Evolutionary conservation across 2,113 vertebrate genomes (phyloP), one percentile per base, ranked within the genome.

Genomic region (Columba livia): DNA sequence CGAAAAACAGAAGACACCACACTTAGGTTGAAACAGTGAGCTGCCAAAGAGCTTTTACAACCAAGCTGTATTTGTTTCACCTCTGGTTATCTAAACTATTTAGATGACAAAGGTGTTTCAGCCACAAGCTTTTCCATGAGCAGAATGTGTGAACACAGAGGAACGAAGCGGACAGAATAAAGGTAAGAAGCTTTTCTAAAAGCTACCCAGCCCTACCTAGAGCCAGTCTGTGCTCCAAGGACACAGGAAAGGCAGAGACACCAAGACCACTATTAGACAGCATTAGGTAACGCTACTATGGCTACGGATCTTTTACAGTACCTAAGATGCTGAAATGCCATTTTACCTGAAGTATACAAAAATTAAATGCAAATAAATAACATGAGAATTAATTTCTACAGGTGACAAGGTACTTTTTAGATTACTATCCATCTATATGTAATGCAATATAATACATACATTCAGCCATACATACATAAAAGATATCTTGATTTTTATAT

Each of bases 291-390:
- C 1, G 6, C 58, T 79, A 65, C 36, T 62, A 24, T 12, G 15
- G 40, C 28, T 75, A 78, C 42, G 75, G 26, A 51, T 72, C n/a
- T 90, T 84, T 77, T 84, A 93, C 65, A 91, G 54, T 89, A 89
- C 71, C 89, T 94, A 94, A 83, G 9, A 34, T 0, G 18, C 51
- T 53, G 82, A 90, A 82, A 54, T 79, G 93, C 29, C 88, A 88
- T 58, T 79, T 80, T 67, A 93, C 50, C 51, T 87, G 67, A 95
- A 62, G 66, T 72, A 75, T 24, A 74, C 56, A 66, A 66, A 23
- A 51, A 93, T 62, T 53, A 88, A 77, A 83, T 83, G 40, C 36
- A 93, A 91, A 96, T 54, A 90, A 85, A 70, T 75, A 51, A 90
- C 18, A 18, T 69, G 15, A 83, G n/a, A 91, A 85, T 89, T 58